Evolutionary conservation across 2,888 invertebrate species (phyloP), one percentile per base, ranked within the genome.

Genomic region (Aleiodes leptofemur): DNA sequence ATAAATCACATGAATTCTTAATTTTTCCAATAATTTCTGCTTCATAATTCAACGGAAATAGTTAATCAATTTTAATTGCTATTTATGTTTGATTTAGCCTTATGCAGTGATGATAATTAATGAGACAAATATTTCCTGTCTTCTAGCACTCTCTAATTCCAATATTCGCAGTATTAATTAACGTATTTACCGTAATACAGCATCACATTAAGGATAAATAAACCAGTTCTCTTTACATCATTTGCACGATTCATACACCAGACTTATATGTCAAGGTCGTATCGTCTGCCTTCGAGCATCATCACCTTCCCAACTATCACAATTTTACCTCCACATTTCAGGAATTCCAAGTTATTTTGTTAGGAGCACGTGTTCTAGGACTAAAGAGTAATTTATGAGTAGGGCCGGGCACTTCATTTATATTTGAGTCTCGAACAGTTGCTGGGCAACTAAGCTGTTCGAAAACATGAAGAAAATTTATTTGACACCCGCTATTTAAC

Each of bases 211-310:
- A 64, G 43, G n/a, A 64, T 64, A 43, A 43, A 48, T 64, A 48
- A 64, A 64, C 7, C 29, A 16, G 48, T 23, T 23, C 64, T 23
- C 48, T 23, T 11, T 56, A 9, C 29, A 14, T 9, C 16, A 23
- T 48, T 64, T 43, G 43, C 43, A 43, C 43, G 43, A 43, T 43
- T 43, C 14, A 48, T 64, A 48, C 61, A 16, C 4, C 3, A 8
- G 59, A 59, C 48, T 64, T 64, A 64, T 64, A 48, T 64, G 64
- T 64, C 64, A 64, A 64, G 64, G 64, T 64, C 43, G 64, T 38
- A 61, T 61, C 64, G 43, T 43, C 43, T 64, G 43, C 64, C 48
- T 64, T 16, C 7, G 14, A 64, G 43, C 23, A 64, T 64, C 38
- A 38, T 61, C 29, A 43, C 14, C 43, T 64, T 23, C 11, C 23